Base-by-base conservation (phyloP, 2,797 vertebrate species). In the Novumbra hubbsi region DNA sequence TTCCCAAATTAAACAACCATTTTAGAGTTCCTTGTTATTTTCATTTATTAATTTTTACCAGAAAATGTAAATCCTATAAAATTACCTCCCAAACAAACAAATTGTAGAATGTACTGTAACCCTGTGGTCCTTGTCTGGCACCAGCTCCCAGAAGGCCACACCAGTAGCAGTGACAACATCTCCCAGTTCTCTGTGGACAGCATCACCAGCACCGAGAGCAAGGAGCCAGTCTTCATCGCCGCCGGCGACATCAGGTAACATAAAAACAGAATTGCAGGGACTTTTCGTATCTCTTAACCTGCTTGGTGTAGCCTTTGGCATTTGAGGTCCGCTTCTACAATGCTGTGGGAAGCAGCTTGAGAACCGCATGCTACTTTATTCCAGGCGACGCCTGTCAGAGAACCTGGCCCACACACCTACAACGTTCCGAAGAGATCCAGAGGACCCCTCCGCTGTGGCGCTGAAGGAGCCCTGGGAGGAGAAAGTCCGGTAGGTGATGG, bases 401-500 rank as follows among this genome's bases (percentile, higher is more conserved):
- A 97, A 98, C 87, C 90, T 98, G 16, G 96, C 96, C 0, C 96
- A 97, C 76, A 95, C 96, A 0, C 96, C 96, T 0, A 98, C 96
- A 0, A 79, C 96, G 0, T 98, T 98, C 91, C 92, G 80, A 71
- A 91, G 94, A 68, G 97, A 98, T 73, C 97, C 97, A 0, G 96
- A 98, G 86, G 97, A 98, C 78, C 97, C 97, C 0, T 98, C 97
- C 0, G 96, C 97, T 0, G 96, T 98, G 2, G 97, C 96, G 55
- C 95, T 98, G 72, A 98, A 98, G 83, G 97, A 98, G 76, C 97
- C 97, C 11, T 98, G 97, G 97, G 94, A 97, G 86, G 97, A 98
- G 85, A 98, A 98, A 94, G 96, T 97, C 78, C 90, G 95, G 97
- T 97, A 60, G 83, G 90, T 50, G 14, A 64, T 4, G 34, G 19